Evolutionary conservation across 1,140 invertebrate genomes (phyloP), one percentile per base, ranked within the genome.

Genomic region (Spodoptera frugiperda): DNA sequence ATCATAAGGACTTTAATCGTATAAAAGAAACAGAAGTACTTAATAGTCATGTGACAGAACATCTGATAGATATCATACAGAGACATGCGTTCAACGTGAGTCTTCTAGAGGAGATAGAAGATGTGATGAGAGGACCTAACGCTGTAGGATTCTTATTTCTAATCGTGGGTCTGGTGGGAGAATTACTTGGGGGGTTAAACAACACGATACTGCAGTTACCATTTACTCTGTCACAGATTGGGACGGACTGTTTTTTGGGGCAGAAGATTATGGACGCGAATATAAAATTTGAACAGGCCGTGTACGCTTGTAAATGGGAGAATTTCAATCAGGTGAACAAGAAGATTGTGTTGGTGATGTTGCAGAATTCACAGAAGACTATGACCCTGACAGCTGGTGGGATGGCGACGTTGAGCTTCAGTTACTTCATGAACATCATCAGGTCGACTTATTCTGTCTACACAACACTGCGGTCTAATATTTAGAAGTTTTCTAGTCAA

Each of bases 211-310:
- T 90, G 2, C 59, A 89, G 25, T 8, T 90, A 10, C 88, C 89
- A 0, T 91, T 84, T 67, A 80, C 84, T 3, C 71, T 91, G 8
- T 72, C 85, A 0, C 84, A 86, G 53, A 68, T 90, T 0, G 76
- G 73, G 3, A 84, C 89, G 73, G 86, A 89, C 21, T 91, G 88
- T 49, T 78, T 83, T n/a, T 65, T 78, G 25, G 89, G 89, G 0
- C 90, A 92, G 72, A 83, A 82, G 17, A 25, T 91, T 14, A 84
- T 88, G 25, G 87, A 91, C 73, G 86, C 89, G 0, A 82, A 83
- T 55, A 19, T 73, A 0, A 49, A 57, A 0, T 87, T 90, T 25
- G 80, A 85, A 19, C 30, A 76, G 0, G 79, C 89, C 0, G 75
- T 87, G 0, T 89, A 88, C 54, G 59, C 51, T 55, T 87, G 87